These are phyloP conservation scores for Sminthopsis crassicaudata DNA, from an alignment of 2,113 vertebrate genomes.

Conservation along the genomic window DNA sequence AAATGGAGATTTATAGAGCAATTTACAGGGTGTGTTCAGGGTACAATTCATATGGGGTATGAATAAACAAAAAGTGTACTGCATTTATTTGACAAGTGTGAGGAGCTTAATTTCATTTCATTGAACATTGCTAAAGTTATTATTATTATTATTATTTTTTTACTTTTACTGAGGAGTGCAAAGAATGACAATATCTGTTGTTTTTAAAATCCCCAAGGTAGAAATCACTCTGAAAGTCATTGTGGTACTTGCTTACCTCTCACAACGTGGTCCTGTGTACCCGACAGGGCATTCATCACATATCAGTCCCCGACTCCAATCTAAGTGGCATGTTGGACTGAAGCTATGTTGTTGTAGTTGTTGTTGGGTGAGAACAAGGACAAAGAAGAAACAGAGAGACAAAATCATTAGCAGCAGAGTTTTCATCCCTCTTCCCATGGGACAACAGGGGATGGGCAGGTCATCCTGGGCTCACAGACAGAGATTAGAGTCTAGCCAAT, in stretches of 20 bases:
- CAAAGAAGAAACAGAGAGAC: slow-evolving; percentile 79
- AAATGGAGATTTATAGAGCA: slow-evolving; percentile 66
- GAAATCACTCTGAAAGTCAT: slow-evolving; percentile 43
- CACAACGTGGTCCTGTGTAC: slow-evolving; percentile 91
- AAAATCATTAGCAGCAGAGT: slow-evolving; percentile 76
- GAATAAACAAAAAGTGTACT: slow-evolving; percentile 61
- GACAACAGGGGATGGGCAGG: slow-evolving; percentile 65
- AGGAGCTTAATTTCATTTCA: slow-evolving; percentile 58
- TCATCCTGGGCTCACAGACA: slow-evolving; percentile 76
- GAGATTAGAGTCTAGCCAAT: slow-evolving; percentile 81
- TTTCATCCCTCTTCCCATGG: slow-evolving; percentile 68
- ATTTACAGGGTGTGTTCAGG: slow-evolving; percentile 55
- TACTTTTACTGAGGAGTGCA: background rate
- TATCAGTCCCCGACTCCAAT: slow-evolving; percentile 86
- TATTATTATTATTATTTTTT: background rate
- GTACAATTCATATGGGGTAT: slow-evolving; percentile 35
- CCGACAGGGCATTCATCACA: slow-evolving; percentile 91
- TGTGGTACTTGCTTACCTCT: slow-evolving; percentile 88
- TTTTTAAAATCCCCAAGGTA: slow-evolving; percentile 48
- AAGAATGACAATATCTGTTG: slow-evolving; percentile 21
- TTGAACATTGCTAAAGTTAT: background rate
- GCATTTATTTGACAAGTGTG: slow-evolving; percentile 43
- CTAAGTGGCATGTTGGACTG: slow-evolving; percentile 94
- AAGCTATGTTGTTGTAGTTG: slow-evolving; percentile 88
- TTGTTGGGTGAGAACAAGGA: slow-evolving; percentile 78